phyloP scores from a whole-genome alignment of 37 sponge, comb jelly and placozoan genomes.

The Cladorhizidae sp. region DNA sequence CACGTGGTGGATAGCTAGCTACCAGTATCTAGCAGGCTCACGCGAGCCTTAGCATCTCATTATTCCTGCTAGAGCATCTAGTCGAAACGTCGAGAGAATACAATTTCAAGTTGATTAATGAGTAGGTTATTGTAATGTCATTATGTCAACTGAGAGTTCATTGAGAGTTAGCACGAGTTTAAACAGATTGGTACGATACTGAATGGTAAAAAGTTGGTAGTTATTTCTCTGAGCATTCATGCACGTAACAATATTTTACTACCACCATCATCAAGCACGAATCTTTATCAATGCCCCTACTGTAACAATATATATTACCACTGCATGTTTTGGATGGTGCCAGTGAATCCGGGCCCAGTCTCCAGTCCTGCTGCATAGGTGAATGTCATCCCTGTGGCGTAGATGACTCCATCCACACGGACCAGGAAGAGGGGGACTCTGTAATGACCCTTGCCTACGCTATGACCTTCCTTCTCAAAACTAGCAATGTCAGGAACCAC shows the following conservation, averaged over 20 bases:
- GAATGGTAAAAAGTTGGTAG: background rate
- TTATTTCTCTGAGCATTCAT: background rate
- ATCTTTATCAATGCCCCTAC: background rate
- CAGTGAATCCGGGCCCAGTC: background rate
- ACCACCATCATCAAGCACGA: background rate
- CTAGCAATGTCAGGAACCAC: constrained; percentile 47
- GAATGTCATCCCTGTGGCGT: constrained; percentile 68
- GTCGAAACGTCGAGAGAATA: too few species aligned
- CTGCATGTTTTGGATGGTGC: background rate
- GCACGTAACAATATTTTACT: background rate
- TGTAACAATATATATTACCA: background rate
- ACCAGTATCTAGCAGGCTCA: too few species aligned
- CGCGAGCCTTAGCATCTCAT: too few species aligned
- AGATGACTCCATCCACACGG: constrained; percentile 83
- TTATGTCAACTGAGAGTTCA: too few species aligned
- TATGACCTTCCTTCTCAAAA: constrained; percentile 8
- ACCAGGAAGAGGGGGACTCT: constrained; percentile 74
- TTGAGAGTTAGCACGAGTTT: background rate
- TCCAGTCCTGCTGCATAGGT: constrained; percentile 25
- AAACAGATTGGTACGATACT: too few species aligned
- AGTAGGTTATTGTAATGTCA: too few species aligned
- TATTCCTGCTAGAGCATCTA: too few species aligned
- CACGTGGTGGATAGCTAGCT: too few species aligned
- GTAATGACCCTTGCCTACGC: constrained; percentile 1
- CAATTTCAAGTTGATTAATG: too few species aligned